Conservation (phyloP, 2,113 vertebrate genomes). For the Zootoca vivipara region DNA sequence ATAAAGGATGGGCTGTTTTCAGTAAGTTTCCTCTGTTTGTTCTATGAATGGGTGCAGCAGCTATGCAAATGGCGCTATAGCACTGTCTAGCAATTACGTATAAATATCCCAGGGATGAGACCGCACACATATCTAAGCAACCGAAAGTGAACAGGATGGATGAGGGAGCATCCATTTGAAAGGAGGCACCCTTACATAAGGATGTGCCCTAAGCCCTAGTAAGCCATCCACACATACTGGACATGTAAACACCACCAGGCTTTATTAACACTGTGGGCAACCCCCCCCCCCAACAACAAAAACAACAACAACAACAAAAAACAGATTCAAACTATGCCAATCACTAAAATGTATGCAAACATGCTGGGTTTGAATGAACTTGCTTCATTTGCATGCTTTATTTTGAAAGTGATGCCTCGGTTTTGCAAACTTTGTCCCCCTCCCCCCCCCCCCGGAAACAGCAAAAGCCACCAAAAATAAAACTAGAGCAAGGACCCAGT, state of each 20-base stretch:
- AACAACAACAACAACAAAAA: background rate
- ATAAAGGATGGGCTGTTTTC: background rate
- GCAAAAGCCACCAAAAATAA: background rate
- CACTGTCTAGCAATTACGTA: background rate
- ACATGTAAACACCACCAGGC: background rate
- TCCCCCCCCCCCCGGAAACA: fast-evolving
- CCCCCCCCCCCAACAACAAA: too few relatives aligned
- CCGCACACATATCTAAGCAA: background rate
- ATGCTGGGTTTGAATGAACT: background rate
- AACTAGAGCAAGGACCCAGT: background rate
- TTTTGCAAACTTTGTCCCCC: background rate
- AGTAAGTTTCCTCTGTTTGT: background rate
- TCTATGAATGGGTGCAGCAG: background rate
- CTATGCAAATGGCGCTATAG: background rate
- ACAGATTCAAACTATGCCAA: background rate
- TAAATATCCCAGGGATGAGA: background rate
- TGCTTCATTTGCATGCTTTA: background rate
- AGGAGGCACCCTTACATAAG: background rate
- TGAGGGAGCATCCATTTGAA: background rate
- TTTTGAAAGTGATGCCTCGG: background rate
- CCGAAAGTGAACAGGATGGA: background rate
- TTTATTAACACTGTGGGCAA: background rate
- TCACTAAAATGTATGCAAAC: background rate
- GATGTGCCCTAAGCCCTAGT: background rate
- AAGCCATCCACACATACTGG: background rate